Evolutionary conservation across 2,888 invertebrate genomes (phyloP), one percentile per base, ranked within the genome.

Genomic region (Tupiocoris notatus): DNA sequence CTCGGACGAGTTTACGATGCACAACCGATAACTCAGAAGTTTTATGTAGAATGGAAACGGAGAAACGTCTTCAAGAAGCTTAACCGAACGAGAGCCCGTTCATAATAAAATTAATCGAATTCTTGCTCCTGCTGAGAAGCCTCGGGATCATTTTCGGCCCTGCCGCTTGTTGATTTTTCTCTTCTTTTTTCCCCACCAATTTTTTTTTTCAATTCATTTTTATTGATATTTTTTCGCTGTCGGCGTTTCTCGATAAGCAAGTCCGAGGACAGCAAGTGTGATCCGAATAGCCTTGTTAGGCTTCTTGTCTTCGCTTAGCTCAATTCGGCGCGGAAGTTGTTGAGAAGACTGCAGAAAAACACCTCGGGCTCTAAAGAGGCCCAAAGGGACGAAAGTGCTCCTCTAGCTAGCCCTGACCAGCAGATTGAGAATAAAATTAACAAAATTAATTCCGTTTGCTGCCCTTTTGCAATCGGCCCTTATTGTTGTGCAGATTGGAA

Each of bases 41-140:
- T 76, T 76, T 76, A 76, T 76, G 76, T 76, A 68, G 68, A 76
- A 68, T 76, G 62, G 76, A 76, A 76, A 68, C 76, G 76, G 62
- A 76, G 76, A 76, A 76, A 76, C 76, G 24, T 39, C 22, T 63
- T 17, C 16, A 12, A 39, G 39, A 12, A 39, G 39, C 39, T 39
- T 39, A 39, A 39, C n/a, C n/a, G n/a, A 39, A 39, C 39, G 39
- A n/a, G n/a, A 39, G 12, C 39, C 73, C 25, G 61, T 75, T 57
- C 24, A 23, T 67, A 73, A 76, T 76, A 76, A 76, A 76, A 76
- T 76, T 76, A 76, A 76, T 76, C 76, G 76, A 76, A 76, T 68
- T 76, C 76, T 39, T 39, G 21, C 18, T 68, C 76, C 76, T 62
- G 76, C 76, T 76, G 76, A 21, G 76, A 65, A 39, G 39, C 6